Base-by-base conservation (phyloP, 2,888 invertebrate genomes). In the Norana najaformis region DNA sequence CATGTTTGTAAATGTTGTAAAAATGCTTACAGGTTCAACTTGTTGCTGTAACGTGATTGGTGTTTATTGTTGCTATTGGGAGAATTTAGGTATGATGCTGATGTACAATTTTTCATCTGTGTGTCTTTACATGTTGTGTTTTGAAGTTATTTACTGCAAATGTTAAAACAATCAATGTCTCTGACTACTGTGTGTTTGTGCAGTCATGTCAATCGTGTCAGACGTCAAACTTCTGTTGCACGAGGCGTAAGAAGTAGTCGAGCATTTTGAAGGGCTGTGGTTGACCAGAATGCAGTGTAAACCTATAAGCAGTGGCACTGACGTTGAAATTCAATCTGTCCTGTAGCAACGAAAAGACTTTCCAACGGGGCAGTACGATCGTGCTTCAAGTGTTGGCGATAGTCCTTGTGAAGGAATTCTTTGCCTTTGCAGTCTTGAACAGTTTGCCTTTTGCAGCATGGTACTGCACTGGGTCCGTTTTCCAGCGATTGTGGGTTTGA, bases 41-140 rank as follows among this genome's bases (percentile, higher is more conserved):
- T 69, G 69, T 69, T 69, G n/a, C 30, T 69, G 69, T 69, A n/a
- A 30, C 0, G 16, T 69, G 11, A n/a, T 69, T n/a, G 69, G n/a
- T n/a, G 30, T 16, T 69, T 30, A n/a, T 69, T 69, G 69, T n/a
- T n/a, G n/a, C 11, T 69, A 16, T 69, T 69, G 69, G 30, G 69
- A 69, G n/a, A 69, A 69, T 69, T 69, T 69, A 11, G 3, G 69
- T n/a, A 69, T n/a, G 69, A 69, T n/a, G n/a, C 6, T 69, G 69
- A n/a, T 69, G 69, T 69, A 69, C 69, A 13, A 69, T 69, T 69
- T 69, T 69, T 69, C 69, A 69, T 69, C 69, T 69, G 6, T 69
- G 69, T 69, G 30, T 69, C 69, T n/a, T 69, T 69, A n/a, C 69
- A n/a, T 69, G 69, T 69, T 69, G 69, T 69, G 69, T 69, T 69